Evolutionary conservation across 2,797 vertebrate genomes (phyloP), one percentile per base, ranked within the genome.

Genomic region (Clamator glandarius): DNA sequence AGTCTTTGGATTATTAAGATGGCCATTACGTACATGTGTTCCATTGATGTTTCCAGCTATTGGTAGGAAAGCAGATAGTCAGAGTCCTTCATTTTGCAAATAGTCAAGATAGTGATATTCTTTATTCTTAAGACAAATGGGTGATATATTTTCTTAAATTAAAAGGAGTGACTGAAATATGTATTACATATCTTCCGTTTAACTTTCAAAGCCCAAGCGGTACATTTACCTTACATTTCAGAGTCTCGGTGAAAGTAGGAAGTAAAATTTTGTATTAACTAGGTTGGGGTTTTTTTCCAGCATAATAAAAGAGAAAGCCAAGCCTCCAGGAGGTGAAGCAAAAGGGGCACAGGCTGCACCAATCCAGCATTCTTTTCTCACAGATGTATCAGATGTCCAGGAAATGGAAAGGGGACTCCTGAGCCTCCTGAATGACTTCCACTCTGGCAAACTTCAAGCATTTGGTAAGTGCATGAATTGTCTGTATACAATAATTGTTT

Each of bases 371-470:
- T 99, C 99, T 31, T 99, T 99, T 83, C 98, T 99, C 84, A 99
- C 99, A 0, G 99, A 99, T 21, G 99, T 99, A 11, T 99, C 99
- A 2, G 99, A 99, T 21, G 99, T 99, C 3, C 99, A 99, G 92
- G 99, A 99, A 96, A 99, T 99, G 99, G 99, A 99, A 96, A 99
- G 99, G 24, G 99, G 99, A 26, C 98, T 99, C 54, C 98, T 99
- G 19, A 98, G 99, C 67, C 99, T 99, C 74, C 97, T 99, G 70
- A 99, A 99, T 41, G 99, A 99, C 96, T 99, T 99, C 96, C 99
- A 99, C 96, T 99, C 99, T 69, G 99, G 99, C 79, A 99, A 99
- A 98, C 98, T 99, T 51, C 99, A 99, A 95, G 99, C 99, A 1
- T 99, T 99, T 95, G 99, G 99, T 99, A 97, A 96, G 50, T 57